These are phyloP conservation scores for Ormyrus rosae DNA, from an alignment of 2,888 invertebrate species.

Conservation along the genomic window DNA sequence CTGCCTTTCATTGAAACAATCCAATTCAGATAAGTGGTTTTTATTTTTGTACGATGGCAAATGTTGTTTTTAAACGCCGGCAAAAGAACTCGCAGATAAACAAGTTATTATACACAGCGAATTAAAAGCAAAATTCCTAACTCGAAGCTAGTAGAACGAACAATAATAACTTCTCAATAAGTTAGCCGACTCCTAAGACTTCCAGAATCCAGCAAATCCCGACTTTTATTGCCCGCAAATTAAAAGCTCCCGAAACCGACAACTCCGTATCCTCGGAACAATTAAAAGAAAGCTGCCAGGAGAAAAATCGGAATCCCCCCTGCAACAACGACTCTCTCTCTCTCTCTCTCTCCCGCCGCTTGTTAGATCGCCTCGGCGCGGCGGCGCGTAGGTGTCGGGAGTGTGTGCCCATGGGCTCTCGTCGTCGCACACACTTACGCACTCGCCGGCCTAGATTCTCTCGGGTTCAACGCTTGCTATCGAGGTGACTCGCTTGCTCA, in stretches of 20 bases:
- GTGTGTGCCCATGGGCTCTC: constrained; percentile 43
- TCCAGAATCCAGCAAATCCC: constrained; percentile 3
- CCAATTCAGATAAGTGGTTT: no score
- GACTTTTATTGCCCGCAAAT: constrained; percentile 5
- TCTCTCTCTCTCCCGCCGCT: background rate
- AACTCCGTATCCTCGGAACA: no score
- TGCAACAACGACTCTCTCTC: background rate
- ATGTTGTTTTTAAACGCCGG: no score
- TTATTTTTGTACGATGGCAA: no score
- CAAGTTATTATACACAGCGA: no score
- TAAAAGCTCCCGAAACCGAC: background rate
- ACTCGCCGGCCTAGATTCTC: constrained; percentile 77
- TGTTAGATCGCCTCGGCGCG: constrained; percentile 27
- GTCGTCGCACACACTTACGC: background rate
- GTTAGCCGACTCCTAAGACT: background rate
- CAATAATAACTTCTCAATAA: background rate
- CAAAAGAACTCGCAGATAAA: no score
- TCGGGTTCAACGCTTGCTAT: constrained; percentile 75
- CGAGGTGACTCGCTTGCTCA: constrained; percentile 74
- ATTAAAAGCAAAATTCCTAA: no score
- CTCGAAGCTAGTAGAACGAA: background rate
- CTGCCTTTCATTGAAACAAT: no score
- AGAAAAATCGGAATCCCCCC: no score
- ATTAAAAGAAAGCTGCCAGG: no score
- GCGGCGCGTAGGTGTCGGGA: constrained; percentile 67